Conservation (phyloP, 35 echinoderm and acorn worm species). For the Ptychodera flava region DNA sequence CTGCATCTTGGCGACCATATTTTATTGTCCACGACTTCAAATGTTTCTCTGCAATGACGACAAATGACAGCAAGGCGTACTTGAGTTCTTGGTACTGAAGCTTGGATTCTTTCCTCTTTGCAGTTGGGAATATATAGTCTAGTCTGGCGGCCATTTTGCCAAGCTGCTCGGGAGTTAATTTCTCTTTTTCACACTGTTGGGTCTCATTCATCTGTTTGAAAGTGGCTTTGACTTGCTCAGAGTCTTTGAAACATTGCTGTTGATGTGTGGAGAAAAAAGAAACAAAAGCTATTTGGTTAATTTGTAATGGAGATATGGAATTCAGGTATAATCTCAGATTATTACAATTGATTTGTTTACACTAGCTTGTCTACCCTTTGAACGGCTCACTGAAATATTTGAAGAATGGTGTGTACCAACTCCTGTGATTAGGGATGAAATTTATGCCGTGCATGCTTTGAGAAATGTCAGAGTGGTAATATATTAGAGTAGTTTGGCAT, state of each 20-base stretch:
- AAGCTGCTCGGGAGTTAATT: conserved; percentile 49
- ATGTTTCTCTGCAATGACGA: conserved; percentile 98
- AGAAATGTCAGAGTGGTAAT: no score
- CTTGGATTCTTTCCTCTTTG: conserved; percentile 32
- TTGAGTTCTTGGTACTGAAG: conserved; percentile 83
- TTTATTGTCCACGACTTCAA: conserved; percentile 87
- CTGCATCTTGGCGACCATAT: conserved; percentile 66
- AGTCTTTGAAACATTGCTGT: conserved; percentile 71
- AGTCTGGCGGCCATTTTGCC: conserved; percentile 63
- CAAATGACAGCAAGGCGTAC: conserved; percentile 74
- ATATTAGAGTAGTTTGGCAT: no score
- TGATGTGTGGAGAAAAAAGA: background rate
- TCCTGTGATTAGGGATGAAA: no score
- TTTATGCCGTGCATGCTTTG: no score
- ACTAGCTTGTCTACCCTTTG: no score
- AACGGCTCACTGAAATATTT: no score
- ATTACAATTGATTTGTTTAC: no score
- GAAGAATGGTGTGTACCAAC: no score
- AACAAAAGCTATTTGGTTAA: no score
- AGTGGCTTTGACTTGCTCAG: conserved; percentile 28
- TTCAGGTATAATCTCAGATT: no score
- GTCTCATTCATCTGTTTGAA: conserved; percentile 59
- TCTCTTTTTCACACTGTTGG: conserved; percentile 21
- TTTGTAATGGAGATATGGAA: no score
- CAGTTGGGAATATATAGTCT: conserved; percentile 30